Base-by-base conservation (phyloP, 2,113 vertebrate genomes). In the Calyptommatus sinebrachiatus region DNA sequence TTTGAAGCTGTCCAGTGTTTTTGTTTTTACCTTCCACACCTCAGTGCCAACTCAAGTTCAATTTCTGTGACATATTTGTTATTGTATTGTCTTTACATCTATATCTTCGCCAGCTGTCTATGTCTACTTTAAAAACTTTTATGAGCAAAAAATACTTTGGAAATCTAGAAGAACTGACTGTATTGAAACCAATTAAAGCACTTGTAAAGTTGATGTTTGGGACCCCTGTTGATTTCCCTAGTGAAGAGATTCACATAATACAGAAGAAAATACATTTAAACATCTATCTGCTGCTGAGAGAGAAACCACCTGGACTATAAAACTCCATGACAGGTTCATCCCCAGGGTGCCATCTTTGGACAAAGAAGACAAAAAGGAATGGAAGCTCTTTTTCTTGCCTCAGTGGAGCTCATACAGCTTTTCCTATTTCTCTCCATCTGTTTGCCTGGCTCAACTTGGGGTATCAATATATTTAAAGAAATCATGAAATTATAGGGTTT, bases 351-450 rank as follows among this genome's bases (percentile, higher is more conserved):
- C 1, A 14, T 89, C 92, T 85, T 72, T 89, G 48, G 85, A 87
- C 76, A 82, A 85, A 84, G 63, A 75, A 90, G 89, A 86, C 69
- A 76, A 86, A 88, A 89, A 76, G 0, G 66, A 79, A 91, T 85
- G 62, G 67, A 76, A 73, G 71, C 61, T 81, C 80, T 71, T 0
- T 82, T n/a, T 70, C 83, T 92, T 84, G 60, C 78, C 79, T 90
- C 88, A 90, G 20, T 87, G 85, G 83, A 91, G 80, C 77, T 91
- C 86, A 89, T 11, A 18, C 81, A 92, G 86, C 81, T 91, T 88
- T 89, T 86, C 90, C 92, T 92, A 80, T 67, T 73, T 84, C 91
- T 87, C 5, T 8, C 87, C 88, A 93, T 93, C 90, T 94, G 91
- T 90, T 92, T 91, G 29, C 80, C 85, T 93, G 78, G 73, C 88